Base-by-base conservation (phyloP, 2,797 vertebrate genomes). In the Poliocrania exsul region DNA sequence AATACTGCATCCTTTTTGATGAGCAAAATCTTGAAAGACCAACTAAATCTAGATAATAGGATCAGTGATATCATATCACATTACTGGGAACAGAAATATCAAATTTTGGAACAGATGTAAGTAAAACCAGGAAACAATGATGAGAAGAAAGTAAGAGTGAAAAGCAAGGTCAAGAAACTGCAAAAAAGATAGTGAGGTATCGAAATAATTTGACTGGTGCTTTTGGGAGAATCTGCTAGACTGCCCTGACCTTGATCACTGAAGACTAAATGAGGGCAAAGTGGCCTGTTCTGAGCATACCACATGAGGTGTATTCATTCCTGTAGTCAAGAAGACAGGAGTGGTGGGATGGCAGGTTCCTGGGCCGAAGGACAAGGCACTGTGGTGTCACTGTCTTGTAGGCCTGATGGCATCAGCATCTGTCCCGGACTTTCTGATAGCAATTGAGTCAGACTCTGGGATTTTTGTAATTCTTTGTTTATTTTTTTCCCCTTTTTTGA, bases 51-150 rank as follows among this genome's bases (percentile, higher is more conserved):
- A 38, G 20, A 9, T 29, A 49, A 61, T 4, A 49, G 2, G 26
- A 46, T 57, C 28, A 40, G 28, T 83, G 31, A 65, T 65, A 35
- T 37, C 9, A 77, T 46, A 20, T 70, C 23, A 18, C 10, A 62
- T 46, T 81, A 29, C 20, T 70, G 3, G 33, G 11, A 73, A 61
- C 9, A 69, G 38, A 72, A 92, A 54, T n/a, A 75, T 4, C 13
- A n/a, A 42, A 69, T 16, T 80, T 57, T 69, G 33, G 31, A 92
- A 69, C 4, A 31, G 24, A 58, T 58, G 9, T 66, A 25, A 64
- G 11, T 66, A 25, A 60, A 78, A 37, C 18, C 0, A 1, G 26
- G 15, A 18, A 62, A 5, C 17, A 54, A 44, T 0, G 1, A 9
- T 0, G 0, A 77, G 5, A 57, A 83, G 42, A 81, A 89, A 77